These are phyloP conservation scores for Stramonita haemastoma DNA, from an alignment of 2,888 invertebrate species.

Conservation along the genomic window DNA sequence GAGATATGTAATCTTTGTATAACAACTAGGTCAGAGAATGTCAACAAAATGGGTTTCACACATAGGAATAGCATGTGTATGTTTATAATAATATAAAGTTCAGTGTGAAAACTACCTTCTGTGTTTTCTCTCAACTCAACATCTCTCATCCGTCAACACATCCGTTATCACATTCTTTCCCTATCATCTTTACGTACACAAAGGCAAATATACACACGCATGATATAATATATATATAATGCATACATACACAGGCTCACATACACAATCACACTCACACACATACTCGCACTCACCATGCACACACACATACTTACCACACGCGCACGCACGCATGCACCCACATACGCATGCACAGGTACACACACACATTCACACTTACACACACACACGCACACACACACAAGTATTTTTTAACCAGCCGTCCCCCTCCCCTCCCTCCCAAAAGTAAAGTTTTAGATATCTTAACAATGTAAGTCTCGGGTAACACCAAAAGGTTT, in stretches of 20 bases:
- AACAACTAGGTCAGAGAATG: too few species aligned
- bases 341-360: conserved; percentile 11
- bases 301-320: conserved; percentile 3
- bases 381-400: conserved; percentile 18
- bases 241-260: background rate
- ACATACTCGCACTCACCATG: background rate
- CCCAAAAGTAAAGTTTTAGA: too few species aligned
- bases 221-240: background rate
- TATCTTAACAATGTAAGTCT: too few species aligned
- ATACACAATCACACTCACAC: conserved; percentile 7
- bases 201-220: background rate
- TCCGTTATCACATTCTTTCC: background rate
- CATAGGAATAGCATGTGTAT: too few species aligned
- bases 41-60: too few species aligned
- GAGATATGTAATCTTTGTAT: too few species aligned
- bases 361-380: conserved; percentile 27
- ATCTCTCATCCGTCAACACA: background rate
- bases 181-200: background rate
- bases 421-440: too few species aligned
- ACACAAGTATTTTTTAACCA: background rate
- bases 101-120: background rate
- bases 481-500: too few species aligned
- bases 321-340: background rate
- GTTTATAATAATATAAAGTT: too few species aligned
- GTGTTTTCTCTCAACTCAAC: background rate